phyloP scores from a whole-genome alignment of 2,113 vertebrate species.

The Sus scrofa region T2T-Sscrofa CM000812.6:14357501-14358000 shows the following conservation, averaged over 20 bases:
- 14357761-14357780: slow-evolving; percentile 58
- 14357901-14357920: slow-evolving; percentile 1
- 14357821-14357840: slow-evolving; percentile 65
- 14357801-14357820: slow-evolving; percentile 69
- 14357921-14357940: neutral
- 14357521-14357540: neutral
- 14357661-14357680: neutral
- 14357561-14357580: neutral
- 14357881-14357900: slow-evolving; percentile 17
- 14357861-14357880: slow-evolving; percentile 9
- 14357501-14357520: neutral
- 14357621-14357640: neutral
- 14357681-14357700: neutral
- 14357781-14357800: slow-evolving; percentile 59
- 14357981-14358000: slow-evolving; percentile 18
- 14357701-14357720: neutral
- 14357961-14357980: slow-evolving; percentile 19
- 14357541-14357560: neutral
- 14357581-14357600: neutral
- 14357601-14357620: too few relatives aligned
- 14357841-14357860: slow-evolving; percentile 57
- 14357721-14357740: neutral
- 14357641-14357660: neutral
- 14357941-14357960: neutral
- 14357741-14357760: slow-evolving; percentile 53